A percentile compares a stretch with the other conserved stretches of the same genome.
Evolutionary conservation across 2,888 invertebrate genomes (phyloP).

Genomic region (Athalia cordata): DNA sequence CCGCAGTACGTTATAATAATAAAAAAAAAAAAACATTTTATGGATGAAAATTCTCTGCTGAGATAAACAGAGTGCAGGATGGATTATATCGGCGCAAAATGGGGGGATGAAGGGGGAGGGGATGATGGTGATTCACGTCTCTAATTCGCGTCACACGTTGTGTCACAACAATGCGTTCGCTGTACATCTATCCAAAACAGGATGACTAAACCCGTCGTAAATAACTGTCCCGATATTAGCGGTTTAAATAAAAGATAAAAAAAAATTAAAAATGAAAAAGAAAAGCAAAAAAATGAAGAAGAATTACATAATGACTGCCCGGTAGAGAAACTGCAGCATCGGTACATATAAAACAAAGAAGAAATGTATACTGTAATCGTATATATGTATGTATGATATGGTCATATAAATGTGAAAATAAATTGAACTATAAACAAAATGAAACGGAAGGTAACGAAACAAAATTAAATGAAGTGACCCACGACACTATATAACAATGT

Average conservation of each 20-base stretch:
- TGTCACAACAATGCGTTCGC: constrained; percentile 27
- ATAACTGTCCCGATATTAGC: constrained; percentile 34
- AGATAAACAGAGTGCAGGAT: too few relatives aligned
- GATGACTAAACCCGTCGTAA: constrained; percentile 16
- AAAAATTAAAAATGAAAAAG: neutral
- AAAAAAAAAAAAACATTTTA: too few relatives aligned
- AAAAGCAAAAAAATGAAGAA: neutral
- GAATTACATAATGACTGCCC: neutral
- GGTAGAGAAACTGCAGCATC: too few relatives aligned
- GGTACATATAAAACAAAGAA: too few relatives aligned
- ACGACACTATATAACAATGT: too few relatives aligned
- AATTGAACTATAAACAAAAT: neutral
- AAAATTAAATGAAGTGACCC: neutral
- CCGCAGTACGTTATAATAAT: too few relatives aligned
- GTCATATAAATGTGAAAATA: neutral
- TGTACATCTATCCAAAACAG: neutral
- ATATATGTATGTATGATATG: neutral
- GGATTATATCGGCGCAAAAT: too few relatives aligned
- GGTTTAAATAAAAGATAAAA: neutral
- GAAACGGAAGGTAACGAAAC: neutral
- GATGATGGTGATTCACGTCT: constrained; percentile 1
- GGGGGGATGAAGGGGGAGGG: neutral
- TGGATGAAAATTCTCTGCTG: too few relatives aligned
- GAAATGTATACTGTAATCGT: too few relatives aligned
- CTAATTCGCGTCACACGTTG: neutral